phyloP scores from a whole-genome alignment of 2,888 invertebrate genomes.

The Eristalinus aeneus region DNA sequence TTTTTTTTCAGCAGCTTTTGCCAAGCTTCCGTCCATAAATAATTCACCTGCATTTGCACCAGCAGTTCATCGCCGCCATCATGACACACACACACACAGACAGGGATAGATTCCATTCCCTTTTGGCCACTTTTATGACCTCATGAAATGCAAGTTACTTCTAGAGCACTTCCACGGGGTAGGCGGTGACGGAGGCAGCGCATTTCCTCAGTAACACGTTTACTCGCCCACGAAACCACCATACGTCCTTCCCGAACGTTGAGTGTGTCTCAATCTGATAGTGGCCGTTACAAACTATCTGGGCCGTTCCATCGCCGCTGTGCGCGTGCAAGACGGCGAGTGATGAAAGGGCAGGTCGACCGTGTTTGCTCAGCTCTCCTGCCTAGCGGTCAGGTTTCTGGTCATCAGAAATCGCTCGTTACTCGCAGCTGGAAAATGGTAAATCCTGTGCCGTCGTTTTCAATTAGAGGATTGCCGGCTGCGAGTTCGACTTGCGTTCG shows the following conservation, averaged over 20 bases:
- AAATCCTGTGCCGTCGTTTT: conserved; percentile 53
- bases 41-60: conserved; percentile 67
- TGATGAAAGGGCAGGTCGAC: conserved; percentile 32
- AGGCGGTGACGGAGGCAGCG: neutral
- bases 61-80: conserved; percentile 57
- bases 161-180: conserved; percentile 17
- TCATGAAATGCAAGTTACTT: conserved; percentile 64
- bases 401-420: conserved; percentile 64
- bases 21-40: conserved; percentile 54
- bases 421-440: conserved; percentile 17
- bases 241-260: neutral
- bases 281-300: conserved; percentile 52
- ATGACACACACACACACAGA: conserved; percentile 11
- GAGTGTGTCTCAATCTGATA: conserved; percentile 61
- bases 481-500: neutral
- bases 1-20: neutral
- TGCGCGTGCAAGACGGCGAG: conserved; percentile 15
- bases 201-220: conserved; percentile 40
- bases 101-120: conserved; percentile 50
- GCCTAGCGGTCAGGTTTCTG: conserved; percentile 42
- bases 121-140: conserved; percentile 34
- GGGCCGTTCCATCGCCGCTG: conserved; percentile 26
- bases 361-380: conserved; percentile 47
- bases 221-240: neutral
- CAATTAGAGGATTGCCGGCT: conserved; percentile 37